Percentiles rank a stretch among this genome's conserved stretches.
phyloP scores from a whole-genome alignment of 92 coral and sea anemone genomes.

The Desmophyllum pertusum region DNA sequence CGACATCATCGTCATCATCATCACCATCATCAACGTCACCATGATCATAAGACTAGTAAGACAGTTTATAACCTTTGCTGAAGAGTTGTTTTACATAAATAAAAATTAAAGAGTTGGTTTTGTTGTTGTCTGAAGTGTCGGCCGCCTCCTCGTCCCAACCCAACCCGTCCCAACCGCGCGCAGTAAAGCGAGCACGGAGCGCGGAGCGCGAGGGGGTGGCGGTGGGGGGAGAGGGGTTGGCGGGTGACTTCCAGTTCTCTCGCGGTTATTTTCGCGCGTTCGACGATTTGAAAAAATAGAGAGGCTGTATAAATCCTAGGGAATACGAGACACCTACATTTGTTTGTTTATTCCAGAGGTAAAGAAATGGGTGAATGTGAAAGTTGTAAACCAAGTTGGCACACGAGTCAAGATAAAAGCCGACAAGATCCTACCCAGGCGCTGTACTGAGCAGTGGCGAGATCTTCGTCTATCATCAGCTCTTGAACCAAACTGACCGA shows the following conservation, averaged over 20 bases:
- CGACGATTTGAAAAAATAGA: too few relatives aligned
- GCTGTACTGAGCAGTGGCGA: slow-evolving; percentile 63
- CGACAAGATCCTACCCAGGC: slow-evolving; percentile 58
- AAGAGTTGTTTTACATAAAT: too few relatives aligned
- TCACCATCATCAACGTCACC: slow-evolving; percentile 15
- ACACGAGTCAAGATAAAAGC: slow-evolving; percentile 55
- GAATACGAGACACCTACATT: not conserved
- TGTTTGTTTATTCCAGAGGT: slow-evolving; percentile 25
- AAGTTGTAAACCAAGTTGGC: slow-evolving; percentile 69
- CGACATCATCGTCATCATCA: slow-evolving; percentile 33
- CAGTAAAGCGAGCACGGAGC: too few relatives aligned
- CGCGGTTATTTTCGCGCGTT: too few relatives aligned
- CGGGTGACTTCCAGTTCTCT: too few relatives aligned
- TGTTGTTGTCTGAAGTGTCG: too few relatives aligned
- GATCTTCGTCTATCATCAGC: slow-evolving; percentile 72
- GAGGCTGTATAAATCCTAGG: not conserved
- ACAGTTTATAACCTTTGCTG: not conserved
- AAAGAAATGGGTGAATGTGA: slow-evolving; percentile 72
- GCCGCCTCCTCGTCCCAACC: too few relatives aligned
- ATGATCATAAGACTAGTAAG: slow-evolving; percentile 25
- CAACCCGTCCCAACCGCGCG: too few relatives aligned
- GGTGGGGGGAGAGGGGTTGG: too few relatives aligned
- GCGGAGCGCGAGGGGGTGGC: too few relatives aligned
- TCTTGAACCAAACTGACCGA: slow-evolving; percentile 53
- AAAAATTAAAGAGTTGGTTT: too few relatives aligned